phyloP scores from a whole-genome alignment of 2,888 invertebrate species.

The Chalcosyrphus nemorum region DNA sequence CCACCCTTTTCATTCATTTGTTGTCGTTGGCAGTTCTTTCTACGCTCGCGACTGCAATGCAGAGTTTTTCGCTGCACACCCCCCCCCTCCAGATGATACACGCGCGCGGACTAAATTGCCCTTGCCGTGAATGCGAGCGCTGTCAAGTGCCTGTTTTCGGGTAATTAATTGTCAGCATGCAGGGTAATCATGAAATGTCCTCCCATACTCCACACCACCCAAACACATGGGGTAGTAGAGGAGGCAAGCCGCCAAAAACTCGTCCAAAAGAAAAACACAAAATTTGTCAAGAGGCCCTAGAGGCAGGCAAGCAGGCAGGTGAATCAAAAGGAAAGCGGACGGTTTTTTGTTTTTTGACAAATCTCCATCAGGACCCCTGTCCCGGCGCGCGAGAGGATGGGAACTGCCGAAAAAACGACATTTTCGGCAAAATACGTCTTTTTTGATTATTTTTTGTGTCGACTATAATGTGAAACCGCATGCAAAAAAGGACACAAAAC shows the following conservation, averaged over 20 bases:
- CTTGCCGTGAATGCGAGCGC: constrained; percentile 58
- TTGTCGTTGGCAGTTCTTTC: constrained; percentile 22
- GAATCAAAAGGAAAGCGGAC: constrained; percentile 44
- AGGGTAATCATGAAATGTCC: constrained; percentile 45
- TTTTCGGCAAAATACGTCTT: constrained; percentile 53
- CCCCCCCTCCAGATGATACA: neutral
- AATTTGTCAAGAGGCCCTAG: constrained; percentile 67
- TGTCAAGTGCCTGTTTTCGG: constrained; percentile 70
- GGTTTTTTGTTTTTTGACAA: neutral
- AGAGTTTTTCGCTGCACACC: constrained; percentile 4
- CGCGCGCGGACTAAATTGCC: constrained; percentile 51
- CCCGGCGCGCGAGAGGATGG: neutral
- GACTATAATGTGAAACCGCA: constrained; percentile 38
- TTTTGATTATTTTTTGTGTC: constrained; percentile 5
- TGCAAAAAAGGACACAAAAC: constrained; percentile 63
- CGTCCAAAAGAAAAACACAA: constrained; percentile 59
- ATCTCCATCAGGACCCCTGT: neutral
- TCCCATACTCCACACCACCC: neutral
- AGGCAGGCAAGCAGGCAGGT: constrained; percentile 48
- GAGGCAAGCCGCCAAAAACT: neutral
- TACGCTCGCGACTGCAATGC: constrained; percentile 55
- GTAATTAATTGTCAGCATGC: constrained; percentile 70
- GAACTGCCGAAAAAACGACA: constrained; percentile 48
- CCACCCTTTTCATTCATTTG: constrained; percentile 21
- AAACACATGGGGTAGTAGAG: constrained; percentile 14